A percentile compares a stretch with the other conserved stretches of the same genome.
These are phyloP conservation scores for Pelobates cultripes DNA, from an alignment of 2,797 vertebrate species.

Conservation along the genomic window DNA sequence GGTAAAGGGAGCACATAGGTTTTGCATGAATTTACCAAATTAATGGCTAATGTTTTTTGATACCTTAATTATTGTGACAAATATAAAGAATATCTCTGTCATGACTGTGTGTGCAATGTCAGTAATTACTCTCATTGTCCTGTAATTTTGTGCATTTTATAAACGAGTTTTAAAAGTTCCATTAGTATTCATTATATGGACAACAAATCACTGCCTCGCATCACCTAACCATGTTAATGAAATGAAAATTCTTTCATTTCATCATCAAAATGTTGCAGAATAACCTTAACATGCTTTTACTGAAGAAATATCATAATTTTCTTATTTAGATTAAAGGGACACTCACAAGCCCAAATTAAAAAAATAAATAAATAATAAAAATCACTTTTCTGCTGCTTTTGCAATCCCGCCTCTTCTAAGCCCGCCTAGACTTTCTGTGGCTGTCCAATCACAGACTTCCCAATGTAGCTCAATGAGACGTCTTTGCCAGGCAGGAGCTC, in stretches of 20 bases:
- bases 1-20: constrained; percentile 52
- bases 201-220: constrained; percentile 30
- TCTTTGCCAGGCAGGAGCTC: too few relatives aligned
- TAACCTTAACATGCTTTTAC: neutral
- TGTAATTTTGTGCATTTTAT: constrained; percentile 61
- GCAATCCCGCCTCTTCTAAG: too few relatives aligned
- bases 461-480: too few relatives aligned
- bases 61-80: constrained; percentile 63
- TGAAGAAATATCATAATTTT: neutral
- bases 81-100: constrained; percentile 59
- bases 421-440: too few relatives aligned
- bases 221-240: constrained; percentile 53
- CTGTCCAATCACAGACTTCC: too few relatives aligned
- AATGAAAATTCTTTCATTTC: constrained; percentile 27
- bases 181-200: constrained; percentile 64
- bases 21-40: constrained; percentile 59
- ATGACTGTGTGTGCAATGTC: constrained; percentile 58
- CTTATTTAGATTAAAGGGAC: too few relatives aligned
- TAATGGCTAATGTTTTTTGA: constrained; percentile 61
- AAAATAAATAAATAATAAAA: too few relatives aligned
- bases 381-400: too few relatives aligned
- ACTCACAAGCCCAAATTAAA: too few relatives aligned
- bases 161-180: constrained; percentile 65
- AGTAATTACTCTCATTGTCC: constrained; percentile 65
- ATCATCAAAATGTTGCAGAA: neutral